Base-by-base conservation (phyloP, 64 coral and sea anemone species). In the Dendrophyllia cribrosa region DNA sequence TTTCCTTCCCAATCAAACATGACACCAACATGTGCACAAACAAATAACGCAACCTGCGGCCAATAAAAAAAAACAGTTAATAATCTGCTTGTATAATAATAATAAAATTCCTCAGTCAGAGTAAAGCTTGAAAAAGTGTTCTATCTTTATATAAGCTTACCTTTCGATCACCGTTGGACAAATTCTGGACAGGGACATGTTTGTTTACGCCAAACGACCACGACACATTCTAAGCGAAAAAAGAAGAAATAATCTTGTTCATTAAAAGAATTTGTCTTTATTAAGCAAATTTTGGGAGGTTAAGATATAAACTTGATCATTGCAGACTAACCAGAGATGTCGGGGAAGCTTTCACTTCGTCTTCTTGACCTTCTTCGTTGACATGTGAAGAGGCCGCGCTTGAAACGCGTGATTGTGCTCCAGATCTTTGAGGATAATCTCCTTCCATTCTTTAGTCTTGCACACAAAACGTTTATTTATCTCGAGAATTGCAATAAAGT, bases 141-240 rank as follows among this genome's bases (percentile, higher is more conserved):
- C 34, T 1, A 34, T 34, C n/a, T n/a, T n/a, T n/a, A n/a, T n/a
- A n/a, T 65, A n/a, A 20, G 7, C 70, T 74, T 88, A 97, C 95
- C 95, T 97, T 97, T 91, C 88, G 69, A 77, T 73, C 82, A 7
- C 93, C 95, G 69, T 94, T 85, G 0, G 95, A 97, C 24, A 97
- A 70, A 72, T 97, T 97, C 19, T 91, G 87, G 8, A 82, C 92
- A 63, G 95, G 92, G 6, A 97, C 88, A n/a, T 79, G 83, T 76
- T 78, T 91, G 66, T 97, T 97, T 15, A 97, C 76, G 43, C 95
- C 95, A 82, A 94, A 97, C 1, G 95, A 90, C 95, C 95, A 97
- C 51, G 88, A 86, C 82, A 97, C 94, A 91, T 90, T 90, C 95
- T 97, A 52, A 4, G 49, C 78, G 24, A 44, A 85, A 89, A 10